A percentile compares a stretch with the other conserved stretches of the same genome.
These are phyloP conservation scores for Panulirus ornatus DNA, from an alignment of 1,140 invertebrate genomes.

Conservation along the genomic window DNA sequence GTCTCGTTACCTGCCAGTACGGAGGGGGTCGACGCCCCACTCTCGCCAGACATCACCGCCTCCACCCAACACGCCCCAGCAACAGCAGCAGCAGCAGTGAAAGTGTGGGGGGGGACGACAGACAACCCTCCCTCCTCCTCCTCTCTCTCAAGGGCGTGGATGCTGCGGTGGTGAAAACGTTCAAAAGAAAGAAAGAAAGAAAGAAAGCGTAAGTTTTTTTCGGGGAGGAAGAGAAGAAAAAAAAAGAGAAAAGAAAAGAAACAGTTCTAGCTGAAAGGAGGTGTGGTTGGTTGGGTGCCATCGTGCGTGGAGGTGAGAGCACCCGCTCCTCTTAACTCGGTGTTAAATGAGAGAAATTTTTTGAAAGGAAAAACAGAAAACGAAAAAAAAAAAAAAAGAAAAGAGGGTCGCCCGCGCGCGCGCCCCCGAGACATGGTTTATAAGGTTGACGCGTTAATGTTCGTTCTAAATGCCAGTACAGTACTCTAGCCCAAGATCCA, in stretches of 20 bases:
- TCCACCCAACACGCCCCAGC: background rate
- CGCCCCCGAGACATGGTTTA: background rate
- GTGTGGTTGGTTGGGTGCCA: too few species aligned
- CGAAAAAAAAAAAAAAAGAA: too few species aligned
- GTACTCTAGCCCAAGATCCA: background rate
- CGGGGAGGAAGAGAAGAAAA: too few species aligned
- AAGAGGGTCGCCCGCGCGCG: too few species aligned
- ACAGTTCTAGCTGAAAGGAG: background rate
- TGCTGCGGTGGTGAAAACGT: constrained; percentile 10
- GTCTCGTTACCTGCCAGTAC: constrained; percentile 47
- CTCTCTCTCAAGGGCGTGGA: background rate
- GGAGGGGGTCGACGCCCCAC: background rate
- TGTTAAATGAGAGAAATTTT: background rate
- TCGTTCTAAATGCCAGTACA: background rate
- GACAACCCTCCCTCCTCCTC: constrained; percentile 1
- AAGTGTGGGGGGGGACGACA: too few species aligned
- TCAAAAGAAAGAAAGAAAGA: background rate
- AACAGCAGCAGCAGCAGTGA: too few species aligned
- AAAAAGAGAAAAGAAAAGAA: background rate
- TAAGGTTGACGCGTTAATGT: background rate
- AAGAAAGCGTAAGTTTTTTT: too few species aligned
- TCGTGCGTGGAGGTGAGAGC: too few species aligned
- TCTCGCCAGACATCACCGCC: background rate
- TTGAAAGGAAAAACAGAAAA: too few species aligned
- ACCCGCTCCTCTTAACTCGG: background rate